Percentiles rank a stretch among this genome's conserved stretches.
Conservation (phyloP, 2,113 vertebrate genomes). For the Rostratula benghalensis region DNA sequence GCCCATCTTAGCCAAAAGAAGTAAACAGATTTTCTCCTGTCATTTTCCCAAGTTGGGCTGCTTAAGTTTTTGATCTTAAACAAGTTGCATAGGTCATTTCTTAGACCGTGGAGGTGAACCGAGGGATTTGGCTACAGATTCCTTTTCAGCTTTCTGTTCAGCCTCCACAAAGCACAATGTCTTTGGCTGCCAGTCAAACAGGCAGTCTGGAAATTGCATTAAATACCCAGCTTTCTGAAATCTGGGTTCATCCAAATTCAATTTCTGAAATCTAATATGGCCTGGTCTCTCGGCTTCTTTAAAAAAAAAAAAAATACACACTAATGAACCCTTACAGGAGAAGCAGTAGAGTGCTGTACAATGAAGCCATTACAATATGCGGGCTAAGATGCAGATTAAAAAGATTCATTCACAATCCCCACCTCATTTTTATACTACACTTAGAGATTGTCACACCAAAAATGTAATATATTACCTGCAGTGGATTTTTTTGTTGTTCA, state of each 20-base stretch:
- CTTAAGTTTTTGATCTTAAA: not conserved
- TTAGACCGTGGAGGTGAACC: not conserved
- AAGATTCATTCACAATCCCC: not conserved
- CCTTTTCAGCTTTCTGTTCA: not conserved
- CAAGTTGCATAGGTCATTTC: not conserved
- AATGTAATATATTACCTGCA: not conserved
- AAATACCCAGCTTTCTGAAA: conserved; percentile 44
- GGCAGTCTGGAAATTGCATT: conserved; percentile 34
- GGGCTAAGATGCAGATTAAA: not conserved
- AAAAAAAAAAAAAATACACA: not conserved
- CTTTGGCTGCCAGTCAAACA: conserved; percentile 35
- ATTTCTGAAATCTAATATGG: conserved; percentile 43
- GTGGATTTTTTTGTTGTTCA: not conserved
- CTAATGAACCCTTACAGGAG: not conserved
- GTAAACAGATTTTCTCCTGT: not conserved
- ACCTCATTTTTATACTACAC: not conserved
- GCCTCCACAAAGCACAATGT: not conserved
- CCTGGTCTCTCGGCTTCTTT: not conserved
- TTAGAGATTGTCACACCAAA: not conserved
- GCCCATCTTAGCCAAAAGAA: not conserved
- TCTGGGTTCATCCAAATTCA: conserved; percentile 22
- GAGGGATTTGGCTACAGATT: not conserved
- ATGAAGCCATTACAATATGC: not conserved
- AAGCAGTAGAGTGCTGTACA: not conserved
- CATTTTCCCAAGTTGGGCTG: not conserved